phyloP scores from a whole-genome alignment of 2,888 invertebrate genomes.

The Teleogryllus oceanicus region DNA sequence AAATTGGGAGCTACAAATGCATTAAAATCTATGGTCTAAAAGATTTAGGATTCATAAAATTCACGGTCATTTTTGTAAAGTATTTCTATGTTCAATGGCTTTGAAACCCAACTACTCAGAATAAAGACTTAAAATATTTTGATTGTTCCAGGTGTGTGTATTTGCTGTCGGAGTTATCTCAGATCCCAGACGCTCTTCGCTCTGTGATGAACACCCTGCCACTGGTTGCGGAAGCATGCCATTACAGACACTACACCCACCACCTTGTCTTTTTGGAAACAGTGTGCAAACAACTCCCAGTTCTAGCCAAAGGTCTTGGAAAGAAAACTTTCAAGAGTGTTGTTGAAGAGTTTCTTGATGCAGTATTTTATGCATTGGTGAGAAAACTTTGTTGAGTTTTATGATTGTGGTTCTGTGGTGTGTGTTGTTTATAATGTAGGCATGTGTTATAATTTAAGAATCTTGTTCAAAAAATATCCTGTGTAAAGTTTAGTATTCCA shows the following conservation, averaged over 20 bases:
- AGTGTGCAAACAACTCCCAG: constrained; percentile 51
- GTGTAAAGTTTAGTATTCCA: too few species aligned
- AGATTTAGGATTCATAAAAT: too few species aligned
- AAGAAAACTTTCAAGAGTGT: constrained; percentile 52
- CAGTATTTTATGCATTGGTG: constrained; percentile 52
- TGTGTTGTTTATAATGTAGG: too few species aligned
- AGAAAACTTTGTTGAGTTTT: constrained; percentile 38
- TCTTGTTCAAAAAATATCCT: too few species aligned
- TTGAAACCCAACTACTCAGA: too few species aligned
- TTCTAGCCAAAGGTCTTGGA: constrained; percentile 50
- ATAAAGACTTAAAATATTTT: not conserved
- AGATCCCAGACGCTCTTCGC: constrained; percentile 43
- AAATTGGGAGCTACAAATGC: too few species aligned
- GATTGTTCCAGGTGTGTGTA: constrained; percentile 48
- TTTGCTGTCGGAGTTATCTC: constrained; percentile 48
- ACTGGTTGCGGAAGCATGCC: constrained; percentile 47
- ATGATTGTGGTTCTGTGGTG: too few species aligned
- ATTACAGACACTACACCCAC: constrained; percentile 49
- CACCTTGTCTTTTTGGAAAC: constrained; percentile 52
- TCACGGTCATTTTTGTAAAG: too few species aligned
- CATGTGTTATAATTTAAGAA: too few species aligned
- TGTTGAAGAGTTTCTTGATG: constrained; percentile 51
- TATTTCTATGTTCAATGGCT: too few species aligned
- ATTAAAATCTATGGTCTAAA: too few species aligned
- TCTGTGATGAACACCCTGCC: constrained; percentile 46